These are phyloP conservation scores for Lochmaea crataegi DNA, from an alignment of 2,888 invertebrate genomes.

Conservation along the genomic window DNA sequence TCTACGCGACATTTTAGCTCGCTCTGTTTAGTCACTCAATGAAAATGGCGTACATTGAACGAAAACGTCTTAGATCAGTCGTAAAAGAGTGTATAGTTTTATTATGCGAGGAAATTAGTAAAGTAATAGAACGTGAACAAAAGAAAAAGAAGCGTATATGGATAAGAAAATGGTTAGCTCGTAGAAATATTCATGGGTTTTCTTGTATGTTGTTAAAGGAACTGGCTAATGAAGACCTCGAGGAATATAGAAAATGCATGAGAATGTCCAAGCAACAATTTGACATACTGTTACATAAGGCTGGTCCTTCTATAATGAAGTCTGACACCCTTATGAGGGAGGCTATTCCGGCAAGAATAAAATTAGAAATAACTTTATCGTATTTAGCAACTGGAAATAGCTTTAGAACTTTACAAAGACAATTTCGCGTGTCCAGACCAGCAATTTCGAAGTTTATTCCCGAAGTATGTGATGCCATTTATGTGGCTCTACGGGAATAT, in stretches of 20 bases:
- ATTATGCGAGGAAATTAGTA: too few relatives aligned
- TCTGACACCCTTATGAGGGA: constrained; percentile 3
- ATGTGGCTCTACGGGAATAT: constrained; percentile 4
- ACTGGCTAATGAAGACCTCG: constrained; percentile 41
- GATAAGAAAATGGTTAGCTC: too few relatives aligned
- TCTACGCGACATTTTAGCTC: too few relatives aligned
- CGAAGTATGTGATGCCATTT: constrained; percentile 24
- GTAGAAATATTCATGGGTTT: constrained; percentile 8
- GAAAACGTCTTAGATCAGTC: too few relatives aligned
- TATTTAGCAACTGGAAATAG: constrained; percentile 43
- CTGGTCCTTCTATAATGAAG: constrained; percentile 31
- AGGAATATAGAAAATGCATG: constrained; percentile 41
- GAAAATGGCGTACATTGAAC: too few relatives aligned
- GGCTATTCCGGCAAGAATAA: constrained; percentile 22
- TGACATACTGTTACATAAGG: constrained; percentile 32
- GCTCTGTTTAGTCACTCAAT: too few relatives aligned
- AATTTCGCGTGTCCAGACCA: constrained; percentile 20
- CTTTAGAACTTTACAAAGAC: constrained; percentile 16
- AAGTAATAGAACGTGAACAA: too few relatives aligned
- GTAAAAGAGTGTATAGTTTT: too few relatives aligned
- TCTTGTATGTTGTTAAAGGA: too few relatives aligned
- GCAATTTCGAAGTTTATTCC: constrained; percentile 23
- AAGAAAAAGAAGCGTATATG: too few relatives aligned
- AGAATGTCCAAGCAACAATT: constrained; percentile 41
- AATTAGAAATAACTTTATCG: constrained; percentile 43